Conservation (phyloP, 2,888 invertebrate species). For the Arenicola marina region DNA sequence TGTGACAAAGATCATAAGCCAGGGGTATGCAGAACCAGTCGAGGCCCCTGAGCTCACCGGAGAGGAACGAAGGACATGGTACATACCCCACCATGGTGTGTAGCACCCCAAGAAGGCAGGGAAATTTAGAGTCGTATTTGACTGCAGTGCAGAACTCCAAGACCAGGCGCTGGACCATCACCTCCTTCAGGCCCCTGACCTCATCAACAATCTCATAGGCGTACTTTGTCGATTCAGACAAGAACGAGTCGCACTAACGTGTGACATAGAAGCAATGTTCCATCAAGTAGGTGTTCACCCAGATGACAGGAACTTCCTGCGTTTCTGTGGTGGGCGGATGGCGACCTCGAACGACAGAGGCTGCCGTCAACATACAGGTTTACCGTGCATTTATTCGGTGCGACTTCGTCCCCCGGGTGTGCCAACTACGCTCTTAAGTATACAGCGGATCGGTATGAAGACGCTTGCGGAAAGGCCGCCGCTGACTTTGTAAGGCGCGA, state of each 20-base stretch:
- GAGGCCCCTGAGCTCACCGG: not conserved
- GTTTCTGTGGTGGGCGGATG: constrained; percentile 7
- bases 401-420: not conserved
- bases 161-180: not conserved
- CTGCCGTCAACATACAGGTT: not conserved
- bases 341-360: not conserved
- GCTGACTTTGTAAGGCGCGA: not conserved
- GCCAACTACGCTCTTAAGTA: constrained; percentile 1
- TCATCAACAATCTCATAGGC: constrained; percentile 1
- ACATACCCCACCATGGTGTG: constrained; percentile 10
- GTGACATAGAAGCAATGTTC: constrained; percentile 10
- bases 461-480: not conserved
- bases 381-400: constrained; percentile 5
- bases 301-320: not conserved
- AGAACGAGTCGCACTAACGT: constrained; percentile 2
- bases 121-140: constrained; percentile 7
- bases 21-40: constrained; percentile 3
- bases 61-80: not conserved
- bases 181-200: constrained; percentile 4
- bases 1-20: not conserved
- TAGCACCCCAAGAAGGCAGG: not conserved
- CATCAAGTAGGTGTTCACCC: not conserved
- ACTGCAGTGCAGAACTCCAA: not conserved
- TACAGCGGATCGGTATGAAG: not conserved
- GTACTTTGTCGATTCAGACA: constrained; percentile 1